Percentiles rank a stretch among this genome's conserved stretches.
Evolutionary conservation across 2,888 invertebrate genomes (phyloP).

Genomic region (Frankliniella intonsa): DNA sequence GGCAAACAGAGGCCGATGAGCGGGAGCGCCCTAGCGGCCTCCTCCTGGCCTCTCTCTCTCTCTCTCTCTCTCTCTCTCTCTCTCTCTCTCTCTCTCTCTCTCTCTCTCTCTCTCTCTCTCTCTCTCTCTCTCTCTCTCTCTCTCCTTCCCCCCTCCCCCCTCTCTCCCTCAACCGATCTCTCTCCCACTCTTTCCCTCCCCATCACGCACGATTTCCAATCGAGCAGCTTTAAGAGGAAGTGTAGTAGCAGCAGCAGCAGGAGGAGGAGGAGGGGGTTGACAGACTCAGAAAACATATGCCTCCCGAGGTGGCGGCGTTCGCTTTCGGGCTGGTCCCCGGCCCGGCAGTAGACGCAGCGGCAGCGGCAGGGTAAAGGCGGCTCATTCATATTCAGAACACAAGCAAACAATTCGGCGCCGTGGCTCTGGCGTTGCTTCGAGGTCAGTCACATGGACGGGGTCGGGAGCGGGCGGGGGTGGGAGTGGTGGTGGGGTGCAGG

Average conservation of each 20-base stretch:
- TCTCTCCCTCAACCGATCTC: not conserved
- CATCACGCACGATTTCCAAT: no score
- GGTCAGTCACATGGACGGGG: slow-evolving; percentile 42
- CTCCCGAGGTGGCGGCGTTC: no score
- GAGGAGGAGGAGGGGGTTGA: no score
- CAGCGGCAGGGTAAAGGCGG: not conserved
- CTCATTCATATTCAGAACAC: not conserved
- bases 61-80: slow-evolving; percentile 20
- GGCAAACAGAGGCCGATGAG: no score
- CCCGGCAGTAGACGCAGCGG: not conserved
- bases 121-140: slow-evolving; percentile 25
- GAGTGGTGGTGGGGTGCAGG: not conserved
- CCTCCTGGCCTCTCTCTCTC: slow-evolving; percentile 14
- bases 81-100: slow-evolving; percentile 23
- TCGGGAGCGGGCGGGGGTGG: not conserved
- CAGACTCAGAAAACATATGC: no score
- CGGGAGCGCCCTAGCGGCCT: no score
- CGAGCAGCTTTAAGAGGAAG: no score
- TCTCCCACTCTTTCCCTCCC: no score
- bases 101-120: slow-evolving; percentile 28
- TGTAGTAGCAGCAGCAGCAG: no score
- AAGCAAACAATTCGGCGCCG: slow-evolving; percentile 40
- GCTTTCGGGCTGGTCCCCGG: not conserved
- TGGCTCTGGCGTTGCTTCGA: slow-evolving; percentile 42
- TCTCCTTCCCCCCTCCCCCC: not conserved